phyloP scores from a whole-genome alignment of 2,888 invertebrate genomes.

The Zygaena filipendulae region DNA sequence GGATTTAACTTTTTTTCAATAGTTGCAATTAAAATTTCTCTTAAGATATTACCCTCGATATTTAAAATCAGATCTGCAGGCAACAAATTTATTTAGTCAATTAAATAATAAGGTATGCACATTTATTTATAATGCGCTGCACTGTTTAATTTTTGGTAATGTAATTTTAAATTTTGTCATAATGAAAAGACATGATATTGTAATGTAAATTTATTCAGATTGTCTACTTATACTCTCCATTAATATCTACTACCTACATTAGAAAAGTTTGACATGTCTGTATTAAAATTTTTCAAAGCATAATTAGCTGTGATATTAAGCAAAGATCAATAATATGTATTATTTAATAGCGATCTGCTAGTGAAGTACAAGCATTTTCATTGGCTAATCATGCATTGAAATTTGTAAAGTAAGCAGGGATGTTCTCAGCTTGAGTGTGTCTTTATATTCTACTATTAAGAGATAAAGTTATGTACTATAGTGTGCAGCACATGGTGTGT shows the following conservation, averaged over 20 bases:
- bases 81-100: conserved; percentile 71
- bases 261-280: conserved; percentile 69
- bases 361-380: conserved; percentile 63
- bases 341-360: conserved; percentile 65
- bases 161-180: conserved; percentile 65
- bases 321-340: conserved; percentile 61
- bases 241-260: conserved; percentile 61
- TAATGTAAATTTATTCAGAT: conserved; percentile 69
- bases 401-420: conserved; percentile 59
- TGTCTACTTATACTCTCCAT: conserved; percentile 68
- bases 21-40: conserved; percentile 67
- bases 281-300: conserved; percentile 68
- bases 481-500: conserved; percentile 62
- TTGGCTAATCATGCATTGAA: conserved; percentile 70
- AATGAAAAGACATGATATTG: conserved; percentile 70
- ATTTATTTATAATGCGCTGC: conserved; percentile 71
- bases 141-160: conserved; percentile 68
- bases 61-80: conserved; percentile 70
- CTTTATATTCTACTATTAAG: conserved; percentile 67
- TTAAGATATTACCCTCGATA: conserved; percentile 69
- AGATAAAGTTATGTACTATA: conserved; percentile 64
- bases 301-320: conserved; percentile 70
- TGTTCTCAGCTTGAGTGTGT: conserved; percentile 65
- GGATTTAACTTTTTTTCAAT: conserved; percentile 67
- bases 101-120: conserved; percentile 70